Evolutionary conservation across 2,888 invertebrate genomes (phyloP), one percentile per base, ranked within the genome.

Genomic region (Macaria notata): DNA sequence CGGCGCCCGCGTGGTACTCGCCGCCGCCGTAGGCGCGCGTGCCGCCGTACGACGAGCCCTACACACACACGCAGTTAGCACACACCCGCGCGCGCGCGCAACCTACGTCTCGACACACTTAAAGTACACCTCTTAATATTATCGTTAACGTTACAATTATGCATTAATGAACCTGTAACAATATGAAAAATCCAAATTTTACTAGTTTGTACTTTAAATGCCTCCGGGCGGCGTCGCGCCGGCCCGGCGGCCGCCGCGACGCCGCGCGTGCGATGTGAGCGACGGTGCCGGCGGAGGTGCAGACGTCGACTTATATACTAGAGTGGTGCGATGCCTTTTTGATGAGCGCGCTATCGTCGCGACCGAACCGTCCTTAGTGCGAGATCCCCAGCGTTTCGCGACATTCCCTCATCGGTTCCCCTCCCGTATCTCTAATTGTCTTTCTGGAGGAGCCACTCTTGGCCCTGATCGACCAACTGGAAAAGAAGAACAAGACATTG

Each of bases 181-280:
- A 91, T 88, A 88, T 82, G 81, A 90, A 88, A 88, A 89, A 88
- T 90, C 87, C 83, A 86, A 88, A 89, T 87, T 90, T 89, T 88
- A 90, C 90, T 89, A 88, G 87, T 90, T 91, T 91, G 91, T 90
- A 91, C 90, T 91, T 90, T 90, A 90, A 90, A 89, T 90, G 90
- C 89, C 89, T 88, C 89, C 89, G 83, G 83, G 87, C 88, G 88
- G 86, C 86, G 82, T 81, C 78, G 88, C 88, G 88, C 86, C 84
- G 89, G 84, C 69, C 83, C 89, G 82, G 78, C 82, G 84, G 78
- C 84, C 89, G 87, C 81, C 89, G 82, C 80, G 83, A 84, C 84
- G 79, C 81, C 83, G 84, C 81, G 79, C 79, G 84, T 71, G 74
- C 86, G 79, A 79, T 79, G 83, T 78, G 81, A 82, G 79, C 33